Conservation (phyloP, 2,113 vertebrate genomes). For the Triplophysa siluroides region DNA sequence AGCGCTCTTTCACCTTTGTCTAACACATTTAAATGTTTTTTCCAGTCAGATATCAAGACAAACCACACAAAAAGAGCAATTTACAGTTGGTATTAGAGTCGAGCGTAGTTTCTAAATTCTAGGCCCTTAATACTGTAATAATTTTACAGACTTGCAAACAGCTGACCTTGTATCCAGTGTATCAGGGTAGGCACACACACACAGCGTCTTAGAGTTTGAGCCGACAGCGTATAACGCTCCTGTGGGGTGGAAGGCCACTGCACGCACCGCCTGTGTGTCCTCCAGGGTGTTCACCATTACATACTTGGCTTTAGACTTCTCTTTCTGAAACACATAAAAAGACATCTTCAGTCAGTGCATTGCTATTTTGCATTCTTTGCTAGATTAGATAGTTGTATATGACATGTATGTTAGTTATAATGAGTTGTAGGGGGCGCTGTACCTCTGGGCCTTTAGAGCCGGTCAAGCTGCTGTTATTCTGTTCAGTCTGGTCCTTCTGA, state of each 20-base stretch:
- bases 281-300: constrained; percentile 89
- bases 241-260: constrained; percentile 94
- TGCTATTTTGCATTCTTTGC: no score
- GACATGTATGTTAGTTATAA: not conserved
- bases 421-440: not conserved
- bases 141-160: not conserved
- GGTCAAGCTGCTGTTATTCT: constrained; percentile 21
- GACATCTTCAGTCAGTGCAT: not conserved
- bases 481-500: constrained; percentile 28
- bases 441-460: constrained; percentile 42
- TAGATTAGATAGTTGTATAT: no score
- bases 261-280: constrained; percentile 94
- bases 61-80: no score
- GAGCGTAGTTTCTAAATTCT: no score
- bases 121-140: no score
- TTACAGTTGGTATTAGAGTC: no score
- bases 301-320: constrained; percentile 86
- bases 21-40: no score
- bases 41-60: no score
- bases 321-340: constrained; percentile 68
- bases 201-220: constrained; percentile 96
- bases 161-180: constrained; percentile 82
- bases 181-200: constrained; percentile 95
- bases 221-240: constrained; percentile 92
- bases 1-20: no score